Evolutionary conservation across 1,140 invertebrate genomes (phyloP), one percentile per base, ranked within the genome.

Genomic region (Bombus picipes): DNA sequence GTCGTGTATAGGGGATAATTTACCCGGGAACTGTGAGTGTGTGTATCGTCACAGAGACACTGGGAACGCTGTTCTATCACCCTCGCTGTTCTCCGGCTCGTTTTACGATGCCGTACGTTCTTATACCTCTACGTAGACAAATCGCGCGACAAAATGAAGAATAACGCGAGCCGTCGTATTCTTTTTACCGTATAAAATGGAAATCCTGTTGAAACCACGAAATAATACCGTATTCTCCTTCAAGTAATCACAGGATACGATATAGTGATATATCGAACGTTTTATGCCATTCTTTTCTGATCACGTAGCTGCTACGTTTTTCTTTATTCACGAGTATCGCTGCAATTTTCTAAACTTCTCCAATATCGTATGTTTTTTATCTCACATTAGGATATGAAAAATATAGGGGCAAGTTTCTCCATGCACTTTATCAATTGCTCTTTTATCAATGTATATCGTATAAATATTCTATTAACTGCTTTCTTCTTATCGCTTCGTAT

Each of bases 1-100:
- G 47, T 37, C 70, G 28, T 4, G 28, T 81, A 80, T 85, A 59
- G 41, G 82, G 65, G 82, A 88, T 89, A 87, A 89, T 89, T 85
- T 81, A 88, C 43, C 66, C 39, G 65, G 66, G 39, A 62, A 77
- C 47, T 76, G 76, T 41, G 41, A 28, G 15, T 43, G 53, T 68
- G 66, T 59, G 28, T 68, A 76, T n/a, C 59, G 72, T 28, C 22
- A 53, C 25, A n/a, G 72, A 83, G 72, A 68, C 81, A 53, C 32
- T 32, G 32, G 32, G 22, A 77, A 47, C 43, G 53, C 18, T 68
- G 57, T 59, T 77, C 62, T n/a, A 34, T 53, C 71, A 47, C 39
- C 53, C 34, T 28, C 5, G 25, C 32, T 22, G 71, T n/a, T 73
- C 68, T 72, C 79, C 25, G 37, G 22, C 41, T 39, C 53, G 79